Evolutionary conservation across 1,140 invertebrate genomes (phyloP), one percentile per base, ranked within the genome.

Genomic region (Formica selysi): DNA sequence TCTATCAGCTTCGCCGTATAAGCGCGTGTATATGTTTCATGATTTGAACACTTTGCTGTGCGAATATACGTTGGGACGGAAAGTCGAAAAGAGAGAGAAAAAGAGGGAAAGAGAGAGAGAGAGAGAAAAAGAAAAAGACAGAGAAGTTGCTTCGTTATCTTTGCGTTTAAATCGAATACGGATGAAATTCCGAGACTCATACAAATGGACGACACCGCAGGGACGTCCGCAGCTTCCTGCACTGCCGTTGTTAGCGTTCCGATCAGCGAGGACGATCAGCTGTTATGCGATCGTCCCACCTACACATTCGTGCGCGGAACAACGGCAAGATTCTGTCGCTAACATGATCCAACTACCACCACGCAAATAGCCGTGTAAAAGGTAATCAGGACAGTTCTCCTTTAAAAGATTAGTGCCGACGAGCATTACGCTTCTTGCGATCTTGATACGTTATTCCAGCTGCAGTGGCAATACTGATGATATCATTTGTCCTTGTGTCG

Each of bases 201-300:
- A 93, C 92, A 92, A 94, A 93, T 91, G 90, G 90, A 92, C 79
- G 83, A 87, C 90, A 91, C 86, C 85, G 79, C 86, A 86, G 78
- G 68, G 64, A 91, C 68, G 86, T 89, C 62, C 78, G 64, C 62
- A 48, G 76, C 74, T 90, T 88, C 90, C 85, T 91, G 80, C 87
- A 87, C 67, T 26, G 64, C 74, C 38, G 65, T 68, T 73, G 71
- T 57, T 64, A 64, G 73, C 78, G 87, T 89, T 83, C 74, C 88
- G 90, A 91, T 91, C 88, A 87, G 90, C 86, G 86, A 64, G 79
- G 86, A 87, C 90, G 90, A 91, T 91, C 90, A 86, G 90, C 76
- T 91, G 90, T 91, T 90, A 86, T 51, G 29, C 68, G 64, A 67
- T 74, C 85, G 84, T 89, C 85, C 83, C 83, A 81, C 89, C 85